Evolutionary conservation across 2,113 vertebrate genomes (phyloP).

Genomic region (Aegithalos caudatus): DNA sequence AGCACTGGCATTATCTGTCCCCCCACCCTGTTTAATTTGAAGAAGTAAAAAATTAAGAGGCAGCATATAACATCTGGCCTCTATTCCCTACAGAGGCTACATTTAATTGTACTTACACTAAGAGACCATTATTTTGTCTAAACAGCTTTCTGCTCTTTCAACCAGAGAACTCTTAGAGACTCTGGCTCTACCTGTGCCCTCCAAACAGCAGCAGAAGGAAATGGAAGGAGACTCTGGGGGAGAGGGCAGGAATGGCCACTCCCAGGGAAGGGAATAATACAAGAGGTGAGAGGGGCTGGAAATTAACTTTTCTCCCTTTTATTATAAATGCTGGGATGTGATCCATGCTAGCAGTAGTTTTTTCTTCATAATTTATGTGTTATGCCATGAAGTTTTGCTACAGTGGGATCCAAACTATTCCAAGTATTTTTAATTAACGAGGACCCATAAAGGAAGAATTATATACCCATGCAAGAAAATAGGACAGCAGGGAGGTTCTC

Average conservation of each 20-base stretch:
- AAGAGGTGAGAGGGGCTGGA: not conserved
- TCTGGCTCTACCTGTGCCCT: not conserved
- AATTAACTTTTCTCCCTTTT: not conserved
- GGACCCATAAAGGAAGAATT: not conserved
- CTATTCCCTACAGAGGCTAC: not conserved
- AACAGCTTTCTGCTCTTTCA: not conserved
- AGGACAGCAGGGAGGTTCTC: not conserved
- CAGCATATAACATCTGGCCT: not conserved
- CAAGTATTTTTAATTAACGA: not conserved
- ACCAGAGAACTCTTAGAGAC: accelerated
- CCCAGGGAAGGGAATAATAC: not conserved
- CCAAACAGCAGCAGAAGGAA: not conserved
- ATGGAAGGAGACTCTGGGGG: not conserved
- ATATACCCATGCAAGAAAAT: not conserved
- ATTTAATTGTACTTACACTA: not conserved
- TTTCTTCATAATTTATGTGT: not conserved
- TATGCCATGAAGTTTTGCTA: not conserved
- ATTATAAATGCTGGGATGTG: not conserved
- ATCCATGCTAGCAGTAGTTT: not conserved
- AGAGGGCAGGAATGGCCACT: not conserved
- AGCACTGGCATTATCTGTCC: not conserved
- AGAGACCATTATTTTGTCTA: not conserved
- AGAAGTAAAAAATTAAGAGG: not conserved
- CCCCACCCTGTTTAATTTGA: not conserved
- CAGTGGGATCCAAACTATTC: not conserved